Evolutionary conservation across 2,113 vertebrate species (phyloP), one percentile per base, ranked within the genome.

Genomic region (Nycticryphes semicollaris): DNA sequence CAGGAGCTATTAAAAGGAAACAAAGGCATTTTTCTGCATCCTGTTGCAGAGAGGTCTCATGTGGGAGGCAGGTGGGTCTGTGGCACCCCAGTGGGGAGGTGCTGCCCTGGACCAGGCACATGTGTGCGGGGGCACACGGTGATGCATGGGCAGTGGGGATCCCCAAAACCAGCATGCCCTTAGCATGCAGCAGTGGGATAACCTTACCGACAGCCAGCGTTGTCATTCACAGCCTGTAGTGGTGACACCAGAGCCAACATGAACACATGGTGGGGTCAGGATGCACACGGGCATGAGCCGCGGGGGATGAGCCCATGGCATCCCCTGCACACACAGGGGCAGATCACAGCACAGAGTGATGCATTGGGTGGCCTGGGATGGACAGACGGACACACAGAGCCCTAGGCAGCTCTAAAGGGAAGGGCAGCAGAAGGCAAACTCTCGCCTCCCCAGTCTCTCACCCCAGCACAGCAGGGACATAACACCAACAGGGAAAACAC

Each of bases 41-140:
- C 70, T 76, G 82, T 53, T 35, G 75, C 57, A 31, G 48, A 82
- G 48, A 43, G 19, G 33, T 83, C 79, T 82, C 90, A 48, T 14
- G 70, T 76, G 92, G 74, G 90, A 79, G 57, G 88, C 92, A 91
- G 95, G 87, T 75, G 90, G 51, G 69, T n/a, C 51, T 84, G 74
- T 35, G 53, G 73, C 81, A 82, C 35, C 28, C 47, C 1, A 0
- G 17, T 8, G 11, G 45, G 56, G 75, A 56, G 57, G n/a, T 50
- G 50, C 23, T 89, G 39, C 62, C 62, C 78, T 35, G 43, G 50
- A 14, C 47, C 3, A 3, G 54, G 27, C 30, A 7, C 5, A 3
- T 0, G 22, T 33, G 47, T 14, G 43, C n/a, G 33, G 78, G 84
- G 73, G 16, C 80, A 72, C 4, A 0, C 30, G 17, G 86, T 2